phyloP scores from a whole-genome alignment of 2,797 vertebrate genomes.

The Chrosomus eos region DNA sequence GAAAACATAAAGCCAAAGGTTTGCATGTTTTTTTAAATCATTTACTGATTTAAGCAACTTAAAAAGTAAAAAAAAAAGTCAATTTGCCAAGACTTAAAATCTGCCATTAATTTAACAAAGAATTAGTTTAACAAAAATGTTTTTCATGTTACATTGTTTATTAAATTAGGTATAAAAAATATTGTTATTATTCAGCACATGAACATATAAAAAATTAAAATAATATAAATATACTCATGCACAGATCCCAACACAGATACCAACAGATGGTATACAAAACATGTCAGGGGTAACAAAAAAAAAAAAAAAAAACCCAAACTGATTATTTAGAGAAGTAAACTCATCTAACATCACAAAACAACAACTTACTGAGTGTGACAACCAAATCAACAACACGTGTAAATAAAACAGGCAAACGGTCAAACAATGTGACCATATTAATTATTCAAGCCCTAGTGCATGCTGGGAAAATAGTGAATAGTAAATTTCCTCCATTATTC shows the following conservation, averaged over 20 bases:
- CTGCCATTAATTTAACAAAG: neutral
- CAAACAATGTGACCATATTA: conserved; percentile 21
- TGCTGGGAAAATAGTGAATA: neutral
- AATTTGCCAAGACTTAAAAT: neutral
- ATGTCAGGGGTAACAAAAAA: neutral
- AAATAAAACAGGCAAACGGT: neutral
- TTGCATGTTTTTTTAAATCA: neutral
- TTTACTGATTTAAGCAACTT: neutral
- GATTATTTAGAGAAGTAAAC: neutral
- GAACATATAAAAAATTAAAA: no score
- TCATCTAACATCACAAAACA: neutral
- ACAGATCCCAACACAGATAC: no score
- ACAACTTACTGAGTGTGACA: neutral
- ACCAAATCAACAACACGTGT: neutral
- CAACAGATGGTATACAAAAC: neutral
- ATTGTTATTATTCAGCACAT: no score
- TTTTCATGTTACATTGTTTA: neutral
- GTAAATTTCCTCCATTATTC: neutral
- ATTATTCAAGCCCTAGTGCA: conserved; percentile 11
- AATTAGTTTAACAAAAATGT: neutral
- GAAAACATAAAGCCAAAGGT: neutral
- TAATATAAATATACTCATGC: no score
- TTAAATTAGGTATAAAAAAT: neutral
- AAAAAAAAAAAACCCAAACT: no score
- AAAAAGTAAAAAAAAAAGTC: neutral